Evolutionary conservation across 2,113 vertebrate species (phyloP).

Genomic region (Platycercus adscitus): DNA sequence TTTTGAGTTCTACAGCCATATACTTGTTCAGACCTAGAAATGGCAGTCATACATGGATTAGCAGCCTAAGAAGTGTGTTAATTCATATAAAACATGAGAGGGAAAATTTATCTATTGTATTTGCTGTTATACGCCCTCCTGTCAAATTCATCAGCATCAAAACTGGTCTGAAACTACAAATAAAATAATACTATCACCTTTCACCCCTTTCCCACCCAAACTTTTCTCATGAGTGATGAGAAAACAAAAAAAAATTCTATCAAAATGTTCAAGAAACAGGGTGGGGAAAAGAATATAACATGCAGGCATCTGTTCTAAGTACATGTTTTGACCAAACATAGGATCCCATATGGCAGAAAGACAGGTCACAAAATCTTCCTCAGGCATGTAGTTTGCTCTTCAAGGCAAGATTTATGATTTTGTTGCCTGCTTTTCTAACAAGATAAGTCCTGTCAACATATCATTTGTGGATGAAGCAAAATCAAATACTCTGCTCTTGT

Average conservation of each 20-base stretch:
- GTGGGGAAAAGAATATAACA: background rate
- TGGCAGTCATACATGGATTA: background rate
- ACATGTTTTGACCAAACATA: constrained; percentile 41
- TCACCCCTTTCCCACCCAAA: background rate
- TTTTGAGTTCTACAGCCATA: background rate
- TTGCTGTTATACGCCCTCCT: background rate
- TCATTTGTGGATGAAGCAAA: background rate
- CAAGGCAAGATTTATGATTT: constrained; percentile 32
- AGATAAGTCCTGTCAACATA: background rate
- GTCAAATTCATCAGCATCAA: background rate
- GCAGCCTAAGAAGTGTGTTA: background rate
- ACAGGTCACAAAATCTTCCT: background rate
- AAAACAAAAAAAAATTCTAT: background rate
- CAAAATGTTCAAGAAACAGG: background rate
- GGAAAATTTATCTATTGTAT: background rate
- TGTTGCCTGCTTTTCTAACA: background rate
- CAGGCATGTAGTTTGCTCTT: background rate
- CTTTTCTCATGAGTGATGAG: background rate
- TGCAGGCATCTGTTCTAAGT: background rate
- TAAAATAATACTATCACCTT: background rate
- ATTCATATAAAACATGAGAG: rapidly evolving
- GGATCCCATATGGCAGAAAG: background rate
- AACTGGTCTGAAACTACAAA: background rate
- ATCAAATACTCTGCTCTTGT: background rate
- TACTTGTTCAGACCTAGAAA: background rate